These are phyloP conservation scores for Holothuria scabra DNA, from an alignment of 53 echinoderm and acorn worm genomes.

Conservation along the genomic window DNA sequence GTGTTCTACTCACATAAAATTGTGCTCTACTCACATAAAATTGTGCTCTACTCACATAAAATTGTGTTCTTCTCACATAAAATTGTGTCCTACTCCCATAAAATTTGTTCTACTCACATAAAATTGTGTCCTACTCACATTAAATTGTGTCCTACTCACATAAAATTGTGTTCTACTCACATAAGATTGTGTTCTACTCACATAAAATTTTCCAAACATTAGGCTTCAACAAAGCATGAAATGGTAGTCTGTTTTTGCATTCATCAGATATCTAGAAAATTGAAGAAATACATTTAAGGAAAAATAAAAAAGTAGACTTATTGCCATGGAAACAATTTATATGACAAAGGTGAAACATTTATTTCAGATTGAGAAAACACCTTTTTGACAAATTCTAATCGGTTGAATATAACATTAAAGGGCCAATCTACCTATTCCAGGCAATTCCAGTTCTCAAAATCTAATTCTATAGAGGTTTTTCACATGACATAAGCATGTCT, in stretches of 20 bases:
- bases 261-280: constrained; percentile 55
- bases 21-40: constrained; percentile 68
- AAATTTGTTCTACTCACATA: constrained; percentile 77
- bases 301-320: constrained; percentile 2
- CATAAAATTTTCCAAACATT: constrained; percentile 89
- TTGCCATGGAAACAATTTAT: too few species aligned
- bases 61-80: constrained; percentile 73
- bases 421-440: too few species aligned
- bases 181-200: constrained; percentile 68
- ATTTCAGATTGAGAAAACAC: too few species aligned
- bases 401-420: too few species aligned
- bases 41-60: constrained; percentile 68
- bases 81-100: constrained; percentile 72
- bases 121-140: constrained; percentile 68
- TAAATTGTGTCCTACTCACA: constrained; percentile 73
- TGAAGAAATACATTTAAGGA: constrained; percentile 17
- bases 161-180: constrained; percentile 73
- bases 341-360: too few species aligned
- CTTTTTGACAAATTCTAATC: too few species aligned
- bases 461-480: too few species aligned
- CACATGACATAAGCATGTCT: too few species aligned
- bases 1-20: constrained; percentile 73
- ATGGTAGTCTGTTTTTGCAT: constrained; percentile 78
- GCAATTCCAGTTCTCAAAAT: too few species aligned
- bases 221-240: constrained; percentile 81